Evolutionary conservation across 1,140 invertebrate species (phyloP), one percentile per base, ranked within the genome.

Genomic region (Zelostemma sp.): DNA sequence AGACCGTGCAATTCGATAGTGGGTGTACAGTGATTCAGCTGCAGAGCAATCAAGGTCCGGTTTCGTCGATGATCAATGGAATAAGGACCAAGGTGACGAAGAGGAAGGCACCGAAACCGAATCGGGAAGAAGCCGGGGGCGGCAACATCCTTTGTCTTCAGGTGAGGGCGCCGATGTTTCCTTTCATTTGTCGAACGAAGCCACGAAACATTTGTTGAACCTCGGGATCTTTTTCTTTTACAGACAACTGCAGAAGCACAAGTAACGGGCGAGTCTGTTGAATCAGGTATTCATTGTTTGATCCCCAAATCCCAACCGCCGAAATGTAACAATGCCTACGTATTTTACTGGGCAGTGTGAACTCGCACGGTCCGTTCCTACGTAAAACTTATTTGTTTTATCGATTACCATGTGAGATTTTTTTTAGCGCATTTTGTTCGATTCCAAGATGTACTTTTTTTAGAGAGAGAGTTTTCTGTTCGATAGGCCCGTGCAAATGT

Each of bases 321-420:
- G 59, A 74, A 74, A 66, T 68, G 62, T 63, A 76, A 75, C 72
- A 72, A 78, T 69, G 74, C 73, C 70, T 77, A 81, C 68, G 81
- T 84, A 75, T 84, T 84, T 81, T 85, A 83, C 60, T 84, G 79
- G 73, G 81, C 75, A 61, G 74, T 84, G 74, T 85, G 35, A 38
- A 25, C 21, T 25, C 8, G 21, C 21, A 25, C 21, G 21, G 21
- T 25, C 8, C 21, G 21, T 25, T 25, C 21, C 21, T 25, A 25
- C 8, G 21, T 25, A 25, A 8, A 25, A 8, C 8, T 25, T 25
- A 8, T 25, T 25, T 25, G 21, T 25, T 25, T 25, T 31, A 31
- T 31, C 5, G 11, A 31, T 11, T 31, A 11, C 28, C 5, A 31
- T 31, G 28, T 11, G 11, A n/a, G n/a, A n/a, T n/a, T n/a, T 31